Conservation (phyloP, 2,113 vertebrate species). For the Dromaius novaehollandiae region DNA sequence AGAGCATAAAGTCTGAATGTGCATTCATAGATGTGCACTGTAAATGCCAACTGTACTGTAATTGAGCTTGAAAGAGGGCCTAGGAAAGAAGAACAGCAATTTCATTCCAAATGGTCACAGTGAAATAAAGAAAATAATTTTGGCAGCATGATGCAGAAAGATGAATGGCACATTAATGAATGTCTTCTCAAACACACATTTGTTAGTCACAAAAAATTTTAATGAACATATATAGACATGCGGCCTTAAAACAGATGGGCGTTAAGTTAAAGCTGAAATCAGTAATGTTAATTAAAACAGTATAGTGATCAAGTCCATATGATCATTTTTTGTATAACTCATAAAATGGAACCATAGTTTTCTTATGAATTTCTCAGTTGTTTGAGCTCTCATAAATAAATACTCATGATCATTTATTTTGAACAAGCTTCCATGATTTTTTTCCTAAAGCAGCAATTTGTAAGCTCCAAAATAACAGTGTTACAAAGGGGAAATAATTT, state of each 20-base stretch:
- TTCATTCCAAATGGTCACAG: neutral
- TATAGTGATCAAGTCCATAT: slow-evolving; percentile 46
- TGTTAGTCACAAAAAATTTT: slow-evolving; percentile 12
- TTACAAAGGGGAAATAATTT: neutral
- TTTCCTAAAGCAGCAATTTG: neutral
- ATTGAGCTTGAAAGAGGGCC: neutral
- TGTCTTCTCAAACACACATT: slow-evolving; percentile 37
- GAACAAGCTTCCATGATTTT: neutral
- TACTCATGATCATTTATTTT: neutral
- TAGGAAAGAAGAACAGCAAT: neutral
- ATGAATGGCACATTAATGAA: slow-evolving; percentile 18
- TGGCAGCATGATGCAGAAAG: neutral
- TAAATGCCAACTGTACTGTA: neutral
- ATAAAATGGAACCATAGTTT: neutral
- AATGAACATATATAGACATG: neutral
- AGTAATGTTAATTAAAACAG: slow-evolving; percentile 50
- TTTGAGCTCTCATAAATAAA: neutral
- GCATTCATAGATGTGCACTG: neutral
- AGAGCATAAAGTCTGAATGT: neutral
- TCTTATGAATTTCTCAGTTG: slow-evolving; percentile 21
- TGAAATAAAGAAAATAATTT: neutral
- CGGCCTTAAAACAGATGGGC: slow-evolving; percentile 48
- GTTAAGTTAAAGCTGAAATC: slow-evolving; percentile 30
- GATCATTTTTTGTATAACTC: slow-evolving; percentile 20
- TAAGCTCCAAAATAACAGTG: neutral